Evolutionary conservation across 2,888 invertebrate species (phyloP).

Genomic region (Lycaena phlaeas): DNA sequence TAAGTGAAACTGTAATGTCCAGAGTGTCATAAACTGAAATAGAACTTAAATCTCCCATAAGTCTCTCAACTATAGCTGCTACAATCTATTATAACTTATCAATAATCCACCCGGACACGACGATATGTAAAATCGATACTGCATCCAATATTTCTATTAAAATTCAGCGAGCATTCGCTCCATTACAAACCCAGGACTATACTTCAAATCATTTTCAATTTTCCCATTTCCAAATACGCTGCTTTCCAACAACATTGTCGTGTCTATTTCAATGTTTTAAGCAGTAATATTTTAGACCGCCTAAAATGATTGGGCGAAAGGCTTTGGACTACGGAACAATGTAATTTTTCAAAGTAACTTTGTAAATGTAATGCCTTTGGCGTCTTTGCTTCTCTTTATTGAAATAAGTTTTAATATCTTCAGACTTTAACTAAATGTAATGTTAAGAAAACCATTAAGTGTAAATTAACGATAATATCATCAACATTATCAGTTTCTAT

Average conservation of each 20-base stretch:
- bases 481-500: too few species aligned
- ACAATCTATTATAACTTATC: background rate
- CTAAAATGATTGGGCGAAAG: constrained; percentile 38
- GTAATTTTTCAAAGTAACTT: constrained; percentile 49
- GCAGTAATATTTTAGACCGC: constrained; percentile 35
- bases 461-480: too few species aligned
- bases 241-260: constrained; percentile 18
- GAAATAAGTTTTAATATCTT: too few species aligned
- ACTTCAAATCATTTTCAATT: constrained; percentile 20
- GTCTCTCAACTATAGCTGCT: background rate
- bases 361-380: constrained; percentile 16
- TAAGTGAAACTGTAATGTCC: too few species aligned
- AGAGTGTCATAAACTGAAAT: too few species aligned
- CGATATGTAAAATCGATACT: constrained; percentile 4
- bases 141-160: constrained; percentile 13
- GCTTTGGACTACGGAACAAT: constrained; percentile 38
- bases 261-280: constrained; percentile 25
- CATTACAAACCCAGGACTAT: constrained; percentile 10
- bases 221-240: constrained; percentile 17
- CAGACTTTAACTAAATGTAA: too few species aligned
- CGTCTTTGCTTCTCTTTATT: constrained; percentile 5
- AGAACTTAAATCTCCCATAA: too few species aligned
- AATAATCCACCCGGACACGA: background rate
- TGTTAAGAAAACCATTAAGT: too few species aligned
- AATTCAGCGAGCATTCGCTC: constrained; percentile 12